Base-by-base conservation (phyloP, 2,797 vertebrate species). In the Pelobates cultripes region DNA sequence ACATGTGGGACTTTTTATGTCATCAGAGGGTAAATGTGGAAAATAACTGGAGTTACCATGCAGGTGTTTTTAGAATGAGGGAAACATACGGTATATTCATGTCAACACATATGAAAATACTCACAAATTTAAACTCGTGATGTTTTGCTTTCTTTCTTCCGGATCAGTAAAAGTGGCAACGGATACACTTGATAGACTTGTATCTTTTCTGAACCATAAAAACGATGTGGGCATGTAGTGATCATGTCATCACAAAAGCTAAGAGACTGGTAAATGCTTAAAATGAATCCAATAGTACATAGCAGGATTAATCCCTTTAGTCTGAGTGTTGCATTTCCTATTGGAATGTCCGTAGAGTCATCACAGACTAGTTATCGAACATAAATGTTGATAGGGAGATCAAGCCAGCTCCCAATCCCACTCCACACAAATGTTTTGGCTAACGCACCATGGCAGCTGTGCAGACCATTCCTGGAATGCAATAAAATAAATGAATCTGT, bases 401-500 rank as follows among this genome's bases (percentile, higher is more conserved):
- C 43, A 47, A 73, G 64, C 71, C 71, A 12, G 70, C 28, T 53
- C 75, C 81, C 10, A 67, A 77, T 61, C 75, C 51, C 40, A 7
- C 67, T 43, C 7, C 7, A 8, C 69, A 67, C 74, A 78, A 75
- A 73, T 83, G 81, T 74, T 83, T 70, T 83, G 81, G 81, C 81
- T 70, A 47, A 73, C 51, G 66, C 44, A 8, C 51, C 47, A 28
- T 78, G 81, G 76, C 81, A 83, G 81, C 70, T 83, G 81, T 83
- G 64, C 67, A 74, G 74, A 83, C 64, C 69, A 70, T 83, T 83
- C 81, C 76, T 83, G 76, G 81, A 83, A 83, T 73, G 70, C 76
- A 68, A 78, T 78, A 78, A 83, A 78, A 83, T 83, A 83, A 78
- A 83, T 78, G 63, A 83, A 78, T 78, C 81, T 77, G 75, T 63